Base-by-base conservation (phyloP, 2,888 invertebrate species). In the Leptinotarsa juncta region DNA sequence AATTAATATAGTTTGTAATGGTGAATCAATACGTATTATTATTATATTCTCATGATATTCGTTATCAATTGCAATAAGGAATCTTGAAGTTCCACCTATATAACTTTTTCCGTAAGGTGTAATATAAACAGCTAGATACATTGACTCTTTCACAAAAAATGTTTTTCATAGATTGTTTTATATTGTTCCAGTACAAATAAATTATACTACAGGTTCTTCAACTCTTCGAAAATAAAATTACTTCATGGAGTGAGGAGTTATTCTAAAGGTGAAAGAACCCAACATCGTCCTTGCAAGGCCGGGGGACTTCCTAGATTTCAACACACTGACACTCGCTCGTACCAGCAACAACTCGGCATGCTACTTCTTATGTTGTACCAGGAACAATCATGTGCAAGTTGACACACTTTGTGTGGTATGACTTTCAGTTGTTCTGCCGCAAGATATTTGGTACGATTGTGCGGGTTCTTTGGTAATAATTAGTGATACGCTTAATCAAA, bases 271-370 rank as follows among this genome's bases (percentile, higher is more conserved):
- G 84, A 85, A 85, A 84, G 85, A 85, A 84, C 84, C 82, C 81
- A 82, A 79, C 81, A 82, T 82, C 85, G 86, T 86, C 86, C 86
- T 86, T 86, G 86, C 85, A 86, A 86, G 86, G 86, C 86, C 86
- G 86, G 83, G 82, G 84, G 83, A 85, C 86, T 86, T 86, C 86
- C 86, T 86, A 85, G 83, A 84, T 85, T 85, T 84, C 85, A 83
- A 84, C 84, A 85, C 80, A 81, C 78, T 73, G 73, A 77, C 72
- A 73, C 77, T 77, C 76, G 72, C 73, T 67, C 48, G 57, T 57
- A 60, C 69, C 57, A 60, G 68, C 73, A 67, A 76, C 67, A 71
- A 76, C 65, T 62, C 70, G 55, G 69, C 67, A 55, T 49, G 48
- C 49, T 55, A 68, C 65, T 65, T 69, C 57, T 65, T 73, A 42